Conservation (phyloP, 2,113 vertebrate genomes). For the Neoarius graeffei region DNA sequence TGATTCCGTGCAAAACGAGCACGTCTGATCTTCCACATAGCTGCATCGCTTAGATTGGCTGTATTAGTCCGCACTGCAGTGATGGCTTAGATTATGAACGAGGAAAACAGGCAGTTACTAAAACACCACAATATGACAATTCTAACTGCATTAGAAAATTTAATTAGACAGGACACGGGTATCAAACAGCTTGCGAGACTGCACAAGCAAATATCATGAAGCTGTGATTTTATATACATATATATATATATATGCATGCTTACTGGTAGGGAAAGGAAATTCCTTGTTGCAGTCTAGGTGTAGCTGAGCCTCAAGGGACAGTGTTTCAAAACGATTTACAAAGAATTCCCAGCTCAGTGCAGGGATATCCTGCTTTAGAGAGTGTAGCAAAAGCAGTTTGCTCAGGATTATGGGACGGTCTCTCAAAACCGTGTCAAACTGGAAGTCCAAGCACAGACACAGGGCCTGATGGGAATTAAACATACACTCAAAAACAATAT, state of each 20-base stretch:
- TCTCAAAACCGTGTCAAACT: conserved; percentile 97
- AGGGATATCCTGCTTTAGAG: conserved; percentile 92
- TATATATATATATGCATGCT: too few species aligned
- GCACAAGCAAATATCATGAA: background rate
- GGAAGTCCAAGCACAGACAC: conserved; percentile 97
- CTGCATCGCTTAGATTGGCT: conserved; percentile 94
- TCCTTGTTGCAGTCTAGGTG: conserved; percentile 99
- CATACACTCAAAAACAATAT: conserved; percentile 15
- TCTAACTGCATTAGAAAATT: background rate
- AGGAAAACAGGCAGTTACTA: background rate
- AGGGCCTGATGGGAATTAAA: conserved; percentile 77
- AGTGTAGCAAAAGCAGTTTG: conserved; percentile 94
- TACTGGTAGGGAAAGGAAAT: conserved; percentile 98
- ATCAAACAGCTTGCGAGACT: background rate
- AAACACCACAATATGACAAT: background rate
- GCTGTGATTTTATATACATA: too few species aligned
- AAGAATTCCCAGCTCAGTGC: conserved; percentile 99
- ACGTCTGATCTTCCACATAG: conserved; percentile 97
- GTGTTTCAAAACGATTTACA: conserved; percentile 96
- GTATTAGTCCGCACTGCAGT: conserved; percentile 97
- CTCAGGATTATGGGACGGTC: conserved; percentile 95
- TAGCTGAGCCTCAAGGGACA: conserved; percentile 97
- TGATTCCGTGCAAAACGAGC: conserved; percentile 96
- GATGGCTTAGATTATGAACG: conserved; percentile 78
- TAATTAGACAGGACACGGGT: background rate